Base-by-base conservation (phyloP, 2,113 vertebrate species). In the Misgurnus anguillicaudatus region DNA sequence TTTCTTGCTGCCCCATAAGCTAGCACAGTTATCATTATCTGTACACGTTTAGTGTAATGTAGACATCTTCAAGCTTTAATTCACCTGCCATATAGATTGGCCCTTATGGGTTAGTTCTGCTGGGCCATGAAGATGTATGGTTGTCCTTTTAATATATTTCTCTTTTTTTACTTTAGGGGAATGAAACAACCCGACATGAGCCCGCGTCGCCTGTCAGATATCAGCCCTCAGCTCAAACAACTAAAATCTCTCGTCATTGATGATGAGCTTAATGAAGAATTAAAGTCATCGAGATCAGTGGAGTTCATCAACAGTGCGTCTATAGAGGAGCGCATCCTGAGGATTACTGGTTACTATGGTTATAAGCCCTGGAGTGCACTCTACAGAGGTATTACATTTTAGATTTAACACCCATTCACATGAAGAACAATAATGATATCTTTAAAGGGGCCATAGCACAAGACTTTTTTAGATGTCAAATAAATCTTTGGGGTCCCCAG, bases 181-280 rank as follows among this genome's bases (percentile, higher is more conserved):
- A 98, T 96, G 95, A 93, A 94, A 87, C 94, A 93, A 87, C 95
- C 96, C 57, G 94, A 98, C 87, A 93, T 97, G 89, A 98, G 96
- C 84, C 97, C 96, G 24, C 93, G 96, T 89, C 93, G 97, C 90
- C 94, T 98, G 89, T 98, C 97, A 48, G 96, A 98, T 90, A 98
- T 98, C 90, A 95, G 97, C 93, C 93, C 97, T 86, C 96, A 98
- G 90, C 95, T 98, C 83, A 92, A 96, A 84, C 97, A 98, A 90
- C 94, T 98, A 66, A 98, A 97, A 85, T 96, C 94, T 86, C 90
- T 98, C 87, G 96, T 95, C 76, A 95, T 96, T 87, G 97, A 98
- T 81, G 96, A 98, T 82, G 94, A 94, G 41, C 97, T 97, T 80
- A 97, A 96, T 70, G 97, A 98, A 89, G 97, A 98, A 62, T 83